These are phyloP conservation scores for Cyclina sinensis DNA, from an alignment of 1,140 invertebrate species.

Conservation along the genomic window DNA sequence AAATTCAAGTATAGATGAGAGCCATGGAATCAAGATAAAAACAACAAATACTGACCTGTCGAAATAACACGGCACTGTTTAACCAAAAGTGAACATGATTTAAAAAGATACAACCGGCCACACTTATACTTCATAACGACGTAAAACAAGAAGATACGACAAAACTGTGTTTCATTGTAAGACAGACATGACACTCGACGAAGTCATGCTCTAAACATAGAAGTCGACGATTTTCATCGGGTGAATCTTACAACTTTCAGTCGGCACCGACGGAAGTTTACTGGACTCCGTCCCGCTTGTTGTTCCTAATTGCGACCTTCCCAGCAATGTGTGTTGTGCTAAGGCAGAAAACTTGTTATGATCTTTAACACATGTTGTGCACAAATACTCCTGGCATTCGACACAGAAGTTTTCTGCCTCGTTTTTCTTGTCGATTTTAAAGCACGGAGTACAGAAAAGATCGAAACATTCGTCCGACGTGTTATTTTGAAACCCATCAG, in stretches of 20 bases:
- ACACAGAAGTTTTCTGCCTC: background rate
- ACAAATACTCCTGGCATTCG: background rate
- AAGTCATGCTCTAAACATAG: background rate
- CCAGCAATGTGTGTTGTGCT: background rate
- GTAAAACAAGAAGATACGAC: too few relatives aligned
- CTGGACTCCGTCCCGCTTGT: background rate
- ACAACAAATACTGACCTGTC: too few relatives aligned
- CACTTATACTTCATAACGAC: too few relatives aligned
- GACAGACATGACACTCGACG: background rate
- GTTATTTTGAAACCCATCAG: background rate
- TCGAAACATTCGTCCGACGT: background rate
- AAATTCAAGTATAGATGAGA: too few relatives aligned
- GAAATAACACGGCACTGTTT: too few relatives aligned
- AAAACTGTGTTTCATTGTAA: background rate
- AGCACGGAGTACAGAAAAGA: background rate
- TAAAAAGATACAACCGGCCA: too few relatives aligned
- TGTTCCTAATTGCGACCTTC: background rate
- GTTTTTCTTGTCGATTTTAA: background rate
- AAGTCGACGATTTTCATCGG: background rate
- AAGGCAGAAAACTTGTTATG: constrained; percentile 5
- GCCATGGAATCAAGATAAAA: too few relatives aligned
- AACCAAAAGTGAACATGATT: too few relatives aligned
- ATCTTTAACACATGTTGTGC: background rate
- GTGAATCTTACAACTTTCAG: background rate
- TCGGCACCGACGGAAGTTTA: background rate